Conservation (phyloP, 1,140 invertebrate genomes). For the Dendroctonus valens region DNA sequence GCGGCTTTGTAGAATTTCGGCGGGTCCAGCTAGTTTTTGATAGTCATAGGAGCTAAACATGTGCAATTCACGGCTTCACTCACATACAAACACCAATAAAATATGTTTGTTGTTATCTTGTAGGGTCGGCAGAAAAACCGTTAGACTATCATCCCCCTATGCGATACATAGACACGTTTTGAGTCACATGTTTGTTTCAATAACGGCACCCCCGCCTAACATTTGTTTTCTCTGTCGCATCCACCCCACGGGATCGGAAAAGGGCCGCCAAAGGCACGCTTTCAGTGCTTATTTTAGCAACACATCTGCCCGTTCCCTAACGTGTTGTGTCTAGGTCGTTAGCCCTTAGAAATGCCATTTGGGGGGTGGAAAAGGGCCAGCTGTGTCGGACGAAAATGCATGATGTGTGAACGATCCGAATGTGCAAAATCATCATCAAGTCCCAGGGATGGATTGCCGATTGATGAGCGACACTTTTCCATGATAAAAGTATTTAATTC, state of each 20-base stretch:
- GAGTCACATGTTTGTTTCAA: constrained; percentile 23
- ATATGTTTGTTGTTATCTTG: no score
- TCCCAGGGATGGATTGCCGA: no score
- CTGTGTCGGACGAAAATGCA: no score
- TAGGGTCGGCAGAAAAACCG: constrained; percentile 14
- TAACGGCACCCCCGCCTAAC: constrained; percentile 21
- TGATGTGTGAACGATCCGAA: no score
- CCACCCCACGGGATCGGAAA: constrained; percentile 6
- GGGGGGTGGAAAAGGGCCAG: not conserved
- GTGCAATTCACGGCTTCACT: no score
- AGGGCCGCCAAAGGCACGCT: constrained; percentile 18
- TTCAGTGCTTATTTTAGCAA: constrained; percentile 18
- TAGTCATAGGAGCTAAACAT: no score
- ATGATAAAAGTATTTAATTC: no score
- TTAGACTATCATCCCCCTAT: constrained; percentile 12
- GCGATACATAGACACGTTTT: constrained; percentile 7
- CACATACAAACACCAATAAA: no score
- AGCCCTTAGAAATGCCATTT: constrained; percentile 1
- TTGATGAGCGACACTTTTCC: no score
- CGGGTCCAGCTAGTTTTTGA: no score
- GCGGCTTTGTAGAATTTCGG: no score
- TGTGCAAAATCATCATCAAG: no score
- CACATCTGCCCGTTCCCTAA: constrained; percentile 15
- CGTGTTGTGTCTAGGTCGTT: constrained; percentile 20
- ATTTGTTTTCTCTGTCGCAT: constrained; percentile 13